These are phyloP conservation scores for Sphaerophoria rueppellii DNA, from an alignment of 2,888 invertebrate species.

Conservation along the genomic window DNA sequence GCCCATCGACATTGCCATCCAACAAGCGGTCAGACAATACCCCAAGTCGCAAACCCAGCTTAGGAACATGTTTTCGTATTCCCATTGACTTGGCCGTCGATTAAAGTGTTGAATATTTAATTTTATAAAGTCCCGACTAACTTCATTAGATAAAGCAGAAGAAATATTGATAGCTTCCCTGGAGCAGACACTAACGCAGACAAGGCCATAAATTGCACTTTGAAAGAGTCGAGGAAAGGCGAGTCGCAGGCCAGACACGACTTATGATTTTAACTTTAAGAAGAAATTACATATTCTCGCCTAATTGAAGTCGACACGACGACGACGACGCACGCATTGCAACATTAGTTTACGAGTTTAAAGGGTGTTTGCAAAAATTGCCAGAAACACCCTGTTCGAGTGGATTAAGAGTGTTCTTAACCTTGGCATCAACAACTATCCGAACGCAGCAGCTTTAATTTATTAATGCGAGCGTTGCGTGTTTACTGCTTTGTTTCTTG, in stretches of 20 bases:
- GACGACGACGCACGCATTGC: slow-evolving; percentile 14
- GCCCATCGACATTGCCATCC: too few species aligned
- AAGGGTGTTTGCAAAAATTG: slow-evolving; percentile 3
- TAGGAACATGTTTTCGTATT: background rate
- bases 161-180: slow-evolving; percentile 60
- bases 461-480: slow-evolving; percentile 68
- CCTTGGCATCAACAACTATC: slow-evolving; percentile 28
- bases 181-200: slow-evolving; percentile 10
- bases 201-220: slow-evolving; percentile 54
- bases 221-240: slow-evolving; percentile 1
- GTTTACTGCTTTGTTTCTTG: too few species aligned
- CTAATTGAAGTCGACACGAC: slow-evolving; percentile 57
- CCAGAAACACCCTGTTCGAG: background rate
- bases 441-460: slow-evolving; percentile 3
- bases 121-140: slow-evolving; percentile 54
- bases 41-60: background rate
- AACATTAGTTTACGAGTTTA: background rate
- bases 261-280: slow-evolving; percentile 37
- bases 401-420: slow-evolving; percentile 27
- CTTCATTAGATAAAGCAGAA: slow-evolving; percentile 48
- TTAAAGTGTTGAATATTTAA: slow-evolving; percentile 70
- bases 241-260: slow-evolving; percentile 10
- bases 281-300: slow-evolving; percentile 49
- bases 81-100: slow-evolving; percentile 26
- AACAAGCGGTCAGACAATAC: background rate